These are phyloP conservation scores for Miichthys miiuy DNA, from an alignment of 2,797 vertebrate genomes.

Conservation along the genomic window DNA sequence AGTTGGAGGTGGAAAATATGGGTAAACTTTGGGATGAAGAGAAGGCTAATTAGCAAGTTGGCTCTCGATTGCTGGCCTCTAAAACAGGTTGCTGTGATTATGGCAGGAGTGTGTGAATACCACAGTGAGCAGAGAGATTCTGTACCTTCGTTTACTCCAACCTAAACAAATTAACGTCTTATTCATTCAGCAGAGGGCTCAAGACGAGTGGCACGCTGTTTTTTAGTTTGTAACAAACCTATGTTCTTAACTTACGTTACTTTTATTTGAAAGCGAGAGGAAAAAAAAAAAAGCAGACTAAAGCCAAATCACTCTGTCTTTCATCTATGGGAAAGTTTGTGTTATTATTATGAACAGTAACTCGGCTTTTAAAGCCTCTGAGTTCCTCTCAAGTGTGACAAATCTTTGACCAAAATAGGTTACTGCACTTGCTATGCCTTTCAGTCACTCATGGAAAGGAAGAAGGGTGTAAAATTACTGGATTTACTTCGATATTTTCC, in stretches of 20 bases:
- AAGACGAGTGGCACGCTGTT: background rate
- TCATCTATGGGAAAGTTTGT: background rate
- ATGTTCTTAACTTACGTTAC: background rate
- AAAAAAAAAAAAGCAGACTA: too few species aligned
- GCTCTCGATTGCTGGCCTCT: constrained; percentile 72
- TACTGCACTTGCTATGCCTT: background rate
- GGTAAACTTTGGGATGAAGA: constrained; percentile 40
- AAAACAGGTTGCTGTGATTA: constrained; percentile 77
- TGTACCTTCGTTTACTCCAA: constrained; percentile 46
- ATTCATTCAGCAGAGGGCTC: constrained; percentile 40
- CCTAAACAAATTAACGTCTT: constrained; percentile 34
- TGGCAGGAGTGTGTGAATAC: constrained; percentile 77
- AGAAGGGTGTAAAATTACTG: constrained; percentile 6
- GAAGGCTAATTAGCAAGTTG: constrained; percentile 75
- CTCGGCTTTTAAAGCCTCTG: background rate
- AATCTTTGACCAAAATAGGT: constrained; percentile 1
- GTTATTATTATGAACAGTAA: background rate
- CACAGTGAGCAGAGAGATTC: constrained; percentile 76
- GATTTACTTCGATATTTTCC: constrained; percentile 13
- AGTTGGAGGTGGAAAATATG: constrained; percentile 17
- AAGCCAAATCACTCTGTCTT: background rate
- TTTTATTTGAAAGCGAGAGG: background rate
- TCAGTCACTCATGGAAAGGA: constrained; percentile 21
- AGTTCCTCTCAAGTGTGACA: background rate
- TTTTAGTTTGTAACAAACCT: constrained; percentile 16